A percentile compares a stretch with the other conserved stretches of the same genome.
phyloP scores from a whole-genome alignment of 1,140 invertebrate genomes.

The Neodiprion pinetum region DNA sequence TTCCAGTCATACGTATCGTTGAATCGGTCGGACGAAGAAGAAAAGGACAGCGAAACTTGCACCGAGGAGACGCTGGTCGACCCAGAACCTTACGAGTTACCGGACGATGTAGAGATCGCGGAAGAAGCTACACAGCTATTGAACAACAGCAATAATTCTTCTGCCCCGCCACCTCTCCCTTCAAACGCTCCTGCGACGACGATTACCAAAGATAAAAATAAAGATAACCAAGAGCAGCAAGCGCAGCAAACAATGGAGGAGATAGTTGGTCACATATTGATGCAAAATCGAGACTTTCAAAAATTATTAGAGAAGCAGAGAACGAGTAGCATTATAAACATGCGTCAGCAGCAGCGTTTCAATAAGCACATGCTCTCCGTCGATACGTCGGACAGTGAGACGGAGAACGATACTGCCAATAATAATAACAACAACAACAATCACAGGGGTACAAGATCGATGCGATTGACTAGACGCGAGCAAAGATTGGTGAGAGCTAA shows the following conservation, averaged over 20 bases:
- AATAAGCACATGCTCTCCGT: constrained; percentile 47
- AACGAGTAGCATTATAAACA: constrained; percentile 62
- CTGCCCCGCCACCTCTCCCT: not conserved
- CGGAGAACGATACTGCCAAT: constrained; percentile 58
- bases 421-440: constrained; percentile 51
- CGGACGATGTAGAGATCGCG: not conserved
- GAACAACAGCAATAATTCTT: not conserved
- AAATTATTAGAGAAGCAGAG: constrained; percentile 76
- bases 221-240: constrained; percentile 33
- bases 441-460: constrained; percentile 17
- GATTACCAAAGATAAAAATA: constrained; percentile 44
- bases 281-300: constrained; percentile 85
- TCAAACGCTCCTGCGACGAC: not conserved
- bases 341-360: constrained; percentile 64
- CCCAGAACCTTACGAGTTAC: not conserved
- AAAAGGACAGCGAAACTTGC: constrained; percentile 31
- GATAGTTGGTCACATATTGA: constrained; percentile 82
- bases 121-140: not conserved
- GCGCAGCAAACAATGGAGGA: constrained; percentile 71
- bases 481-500: constrained; percentile 43
- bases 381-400: constrained; percentile 57
- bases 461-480: constrained; percentile 32
- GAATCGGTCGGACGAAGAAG: constrained; percentile 52
- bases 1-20: constrained; percentile 58
- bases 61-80: constrained; percentile 5